Percentiles rank a stretch among this genome's conserved stretches.
Conservation (phyloP, 1,140 invertebrate species). For the Berghia stephanieae region DNA sequence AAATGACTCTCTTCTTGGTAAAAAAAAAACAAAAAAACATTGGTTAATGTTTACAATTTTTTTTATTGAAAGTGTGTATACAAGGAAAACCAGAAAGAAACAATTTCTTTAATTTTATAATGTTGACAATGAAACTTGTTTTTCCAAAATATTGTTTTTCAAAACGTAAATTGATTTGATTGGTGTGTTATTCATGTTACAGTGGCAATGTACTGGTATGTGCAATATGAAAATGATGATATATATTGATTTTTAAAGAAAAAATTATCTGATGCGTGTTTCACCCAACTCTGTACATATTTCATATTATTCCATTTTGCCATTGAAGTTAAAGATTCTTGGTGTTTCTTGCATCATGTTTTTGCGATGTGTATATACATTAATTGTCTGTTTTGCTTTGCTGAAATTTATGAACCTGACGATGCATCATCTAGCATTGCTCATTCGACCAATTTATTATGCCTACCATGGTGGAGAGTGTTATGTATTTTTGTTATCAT, state of each 20-base stretch:
- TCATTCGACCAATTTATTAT: neutral
- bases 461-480: neutral
- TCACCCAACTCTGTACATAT: too few species aligned
- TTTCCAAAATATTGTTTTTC: neutral
- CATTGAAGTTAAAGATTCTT: neutral
- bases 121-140: neutral
- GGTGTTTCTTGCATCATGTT: slow-evolving; percentile 27
- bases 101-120: slow-evolving; percentile 13
- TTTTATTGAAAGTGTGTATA: too few species aligned
- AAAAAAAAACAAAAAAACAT: too few species aligned
- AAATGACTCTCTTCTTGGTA: too few species aligned
- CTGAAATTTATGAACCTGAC: neutral
- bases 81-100: too few species aligned
- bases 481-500: neutral
- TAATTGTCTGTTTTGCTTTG: slow-evolving; percentile 1
- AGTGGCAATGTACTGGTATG: slow-evolving; percentile 20
- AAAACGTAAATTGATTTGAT: too few species aligned
- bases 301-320: too few species aligned
- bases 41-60: too few species aligned
- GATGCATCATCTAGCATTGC: neutral
- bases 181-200: too few species aligned
- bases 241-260: neutral
- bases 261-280: neutral
- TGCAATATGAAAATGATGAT: slow-evolving; percentile 23
- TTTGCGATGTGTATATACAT: neutral